Evolutionary conservation across 2,888 invertebrate species (phyloP), one percentile per base, ranked within the genome.

Genomic region (Chloroclystis v-ata): DNA sequence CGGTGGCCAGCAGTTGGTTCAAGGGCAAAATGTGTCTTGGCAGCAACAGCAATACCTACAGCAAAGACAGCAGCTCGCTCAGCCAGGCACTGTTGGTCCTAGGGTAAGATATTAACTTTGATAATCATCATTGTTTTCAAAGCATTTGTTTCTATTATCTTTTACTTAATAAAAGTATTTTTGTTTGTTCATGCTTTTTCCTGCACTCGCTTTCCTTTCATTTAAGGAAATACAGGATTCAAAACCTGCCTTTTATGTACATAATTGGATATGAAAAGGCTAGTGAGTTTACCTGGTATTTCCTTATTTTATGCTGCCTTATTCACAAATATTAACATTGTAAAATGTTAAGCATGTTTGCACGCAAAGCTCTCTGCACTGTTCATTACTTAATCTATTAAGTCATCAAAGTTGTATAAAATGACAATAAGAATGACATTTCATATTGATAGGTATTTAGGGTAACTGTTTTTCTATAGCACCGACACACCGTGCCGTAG

Each of bases 1-100:
- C 0, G 83, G 84, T 0, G 84, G 83, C 0, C 85, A 84, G 48
- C 84, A 84, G 50, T 77, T 85, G 13, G 81, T 86, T 7, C 85
- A 82, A 59, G 83, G 81, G 1, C 88, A 83, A 62, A 83, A 80
- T 64, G 84, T 87, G 7, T 75, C 84, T 0, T 86, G 86, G 86
- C 87, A 86, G 52, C 88, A 88, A 49, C 89, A 89, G 54, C 88
- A 87, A 56, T 89, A 87, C 47, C 67, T 89, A 56, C 87, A 78
- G 55, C 85, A 85, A 56, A 74, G 87, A 29, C 89, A 89, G 57
- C 89, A 89, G 54, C 84, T 86, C 10, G 86, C 83, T 25, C 90
- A 89, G 55, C 87, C 87, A 0, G 87, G 86, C 41, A 75, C 82
- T 49, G 87, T 89, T 4, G 89, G 87, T 47, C 89, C 88, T 46